Conservation (phyloP, 2,797 vertebrate genomes). For the Helarctos malayanus region DNA sequence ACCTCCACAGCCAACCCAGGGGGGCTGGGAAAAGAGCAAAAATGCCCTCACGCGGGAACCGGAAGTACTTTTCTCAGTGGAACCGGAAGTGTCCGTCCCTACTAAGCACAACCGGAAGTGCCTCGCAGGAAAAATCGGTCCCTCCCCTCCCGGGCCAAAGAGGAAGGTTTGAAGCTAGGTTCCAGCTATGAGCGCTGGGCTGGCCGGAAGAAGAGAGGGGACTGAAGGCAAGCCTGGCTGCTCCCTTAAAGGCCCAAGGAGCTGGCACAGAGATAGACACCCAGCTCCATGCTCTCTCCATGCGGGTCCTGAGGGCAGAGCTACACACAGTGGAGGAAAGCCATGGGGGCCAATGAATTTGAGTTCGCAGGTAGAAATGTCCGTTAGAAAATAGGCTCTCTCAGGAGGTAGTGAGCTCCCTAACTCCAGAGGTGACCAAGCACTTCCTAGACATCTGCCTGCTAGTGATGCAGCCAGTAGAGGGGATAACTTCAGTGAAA, state of each 20-base stretch:
- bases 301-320: neutral
- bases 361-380: rapidly evolving
- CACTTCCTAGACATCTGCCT: neutral
- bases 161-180: neutral
- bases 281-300: neutral
- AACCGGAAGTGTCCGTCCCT: rapidly evolving
- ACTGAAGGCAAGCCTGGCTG: rapidly evolving
- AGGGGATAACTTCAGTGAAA: neutral
- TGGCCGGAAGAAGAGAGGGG: neutral
- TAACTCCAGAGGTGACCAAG: neutral
- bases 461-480: neutral
- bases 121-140: rapidly evolving
- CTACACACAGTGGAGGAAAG: neutral
- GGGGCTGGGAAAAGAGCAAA: neutral
- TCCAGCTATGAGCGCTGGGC: neutral
- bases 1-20: rapidly evolving
- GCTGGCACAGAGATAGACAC: rapidly evolving
- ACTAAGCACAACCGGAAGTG: neutral
- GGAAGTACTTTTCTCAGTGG: neutral
- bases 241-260: neutral
- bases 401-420: neutral
- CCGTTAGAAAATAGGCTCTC: neutral
- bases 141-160: rapidly evolving
- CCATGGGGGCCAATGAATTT: neutral
- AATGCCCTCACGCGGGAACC: rapidly evolving